These are phyloP conservation scores for Aporrectodea caliginosa DNA, from an alignment of 1,140 invertebrate genomes.

Conservation along the genomic window DNA sequence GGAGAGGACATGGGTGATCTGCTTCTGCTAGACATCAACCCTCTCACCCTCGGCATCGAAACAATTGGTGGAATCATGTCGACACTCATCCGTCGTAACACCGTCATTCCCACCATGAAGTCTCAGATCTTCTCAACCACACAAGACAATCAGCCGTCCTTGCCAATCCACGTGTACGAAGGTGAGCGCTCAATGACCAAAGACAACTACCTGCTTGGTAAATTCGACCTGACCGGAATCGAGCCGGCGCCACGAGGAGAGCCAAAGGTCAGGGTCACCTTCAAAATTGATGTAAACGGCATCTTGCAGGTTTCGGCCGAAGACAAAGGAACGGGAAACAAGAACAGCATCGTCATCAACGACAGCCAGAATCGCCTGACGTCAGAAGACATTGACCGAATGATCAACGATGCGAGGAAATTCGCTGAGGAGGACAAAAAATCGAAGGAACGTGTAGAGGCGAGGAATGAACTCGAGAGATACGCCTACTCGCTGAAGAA, in stretches of 20 bases:
- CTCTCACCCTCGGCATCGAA: constrained; percentile 97
- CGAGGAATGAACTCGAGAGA: constrained; percentile 81
- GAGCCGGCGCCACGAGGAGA: constrained; percentile 95
- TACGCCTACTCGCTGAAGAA: constrained; percentile 98
- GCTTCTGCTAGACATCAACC: constrained; percentile 95
- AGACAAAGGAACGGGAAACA: constrained; percentile 95
- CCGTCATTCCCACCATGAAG: constrained; percentile 99
- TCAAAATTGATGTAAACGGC: constrained; percentile 98
- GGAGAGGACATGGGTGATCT: constrained; percentile 87
- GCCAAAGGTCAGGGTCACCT: constrained; percentile 98
- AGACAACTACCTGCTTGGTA: constrained; percentile 94
- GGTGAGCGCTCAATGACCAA: constrained; percentile 99
- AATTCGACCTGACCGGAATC: constrained; percentile 97
- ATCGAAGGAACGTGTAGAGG: constrained; percentile 88
- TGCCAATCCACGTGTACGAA: constrained; percentile 96
- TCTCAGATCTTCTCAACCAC: constrained; percentile 99
- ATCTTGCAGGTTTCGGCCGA: constrained; percentile 78
- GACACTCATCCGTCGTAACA: constrained; percentile 95
- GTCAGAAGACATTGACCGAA: constrained; percentile 95
- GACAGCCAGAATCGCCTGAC: constrained; percentile 95
- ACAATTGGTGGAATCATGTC: constrained; percentile 99
- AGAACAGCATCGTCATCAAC: constrained; percentile 97
- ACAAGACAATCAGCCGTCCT: constrained; percentile 97
- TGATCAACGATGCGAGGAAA: constrained; percentile 98
- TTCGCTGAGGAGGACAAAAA: constrained; percentile 97